These are phyloP conservation scores for Bombylius discolor DNA, from an alignment of 2,888 invertebrate species.

Conservation along the genomic window DNA sequence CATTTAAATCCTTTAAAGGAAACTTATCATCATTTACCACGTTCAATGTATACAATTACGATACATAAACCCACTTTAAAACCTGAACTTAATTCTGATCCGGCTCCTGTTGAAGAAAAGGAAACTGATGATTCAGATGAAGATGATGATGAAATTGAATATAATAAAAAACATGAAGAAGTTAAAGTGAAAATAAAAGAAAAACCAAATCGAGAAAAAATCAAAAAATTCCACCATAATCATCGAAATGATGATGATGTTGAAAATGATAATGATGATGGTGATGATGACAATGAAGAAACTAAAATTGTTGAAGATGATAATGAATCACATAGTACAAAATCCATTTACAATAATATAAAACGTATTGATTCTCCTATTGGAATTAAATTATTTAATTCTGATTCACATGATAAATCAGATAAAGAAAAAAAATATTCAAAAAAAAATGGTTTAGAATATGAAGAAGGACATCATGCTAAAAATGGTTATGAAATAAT, in stretches of 20 bases:
- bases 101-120: too few relatives aligned
- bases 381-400: conserved; percentile 2
- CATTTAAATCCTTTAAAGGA: not conserved
- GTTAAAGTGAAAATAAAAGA: too few relatives aligned
- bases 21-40: not conserved
- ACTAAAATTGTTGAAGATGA: not conserved
- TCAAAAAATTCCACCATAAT: not conserved
- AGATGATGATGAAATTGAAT: not conserved
- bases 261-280: not conserved
- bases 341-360: not conserved
- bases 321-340: not conserved
- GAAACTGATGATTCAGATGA: not conserved
- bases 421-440: not conserved
- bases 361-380: conserved; percentile 1
- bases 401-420: not conserved
- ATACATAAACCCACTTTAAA: too few relatives aligned
- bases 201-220: too few relatives aligned
- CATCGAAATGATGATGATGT: not conserved
- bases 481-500: conserved; percentile 6
- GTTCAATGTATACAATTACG: not conserved
- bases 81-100: too few relatives aligned
- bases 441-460: not conserved
- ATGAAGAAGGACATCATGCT: not conserved
- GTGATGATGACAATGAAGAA: not conserved
- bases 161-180: too few relatives aligned